These are phyloP conservation scores for Himalopsyche phryganea DNA, from an alignment of 1,140 invertebrate species.

Conservation along the genomic window DNA sequence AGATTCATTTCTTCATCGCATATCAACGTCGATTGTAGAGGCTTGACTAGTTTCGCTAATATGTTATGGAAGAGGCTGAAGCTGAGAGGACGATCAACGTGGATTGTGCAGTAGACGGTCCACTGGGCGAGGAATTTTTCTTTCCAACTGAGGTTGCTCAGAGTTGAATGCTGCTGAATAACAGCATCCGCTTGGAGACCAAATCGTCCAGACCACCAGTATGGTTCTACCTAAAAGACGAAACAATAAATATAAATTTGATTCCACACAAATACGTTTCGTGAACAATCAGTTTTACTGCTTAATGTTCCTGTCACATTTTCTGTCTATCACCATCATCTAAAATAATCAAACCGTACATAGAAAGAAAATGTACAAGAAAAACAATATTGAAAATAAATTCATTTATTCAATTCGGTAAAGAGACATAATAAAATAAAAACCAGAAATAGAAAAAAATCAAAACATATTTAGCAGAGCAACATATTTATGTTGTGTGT, in stretches of 20 bases:
- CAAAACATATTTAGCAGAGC: too few relatives aligned
- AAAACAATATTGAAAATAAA: not conserved
- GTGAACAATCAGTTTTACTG: not conserved
- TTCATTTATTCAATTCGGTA: too few relatives aligned
- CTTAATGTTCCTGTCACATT: conserved; percentile 8
- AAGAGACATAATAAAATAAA: too few relatives aligned
- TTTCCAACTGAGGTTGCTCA: conserved; percentile 74
- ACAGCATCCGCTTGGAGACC: conserved; percentile 76
- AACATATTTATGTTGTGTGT: too few relatives aligned
- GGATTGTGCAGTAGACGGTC: conserved; percentile 70
- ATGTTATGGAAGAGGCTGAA: conserved; percentile 69
- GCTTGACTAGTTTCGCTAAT: conserved; percentile 61
- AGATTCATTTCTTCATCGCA: conserved; percentile 69
- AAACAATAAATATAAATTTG: too few relatives aligned
- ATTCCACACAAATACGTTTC: not conserved
- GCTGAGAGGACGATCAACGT: conserved; percentile 71
- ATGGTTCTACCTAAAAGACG: conserved; percentile 64
- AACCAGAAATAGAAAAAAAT: too few relatives aligned
- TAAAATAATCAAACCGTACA: not conserved
- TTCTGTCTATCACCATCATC: not conserved
- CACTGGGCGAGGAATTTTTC: conserved; percentile 70
- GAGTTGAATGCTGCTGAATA: conserved; percentile 86
- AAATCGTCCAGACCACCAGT: conserved; percentile 83
- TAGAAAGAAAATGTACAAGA: not conserved
- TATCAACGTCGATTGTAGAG: conserved; percentile 60